Evolutionary conservation across 2,888 invertebrate species (phyloP).

Genomic region (Trissonchulus sp.): DNA sequence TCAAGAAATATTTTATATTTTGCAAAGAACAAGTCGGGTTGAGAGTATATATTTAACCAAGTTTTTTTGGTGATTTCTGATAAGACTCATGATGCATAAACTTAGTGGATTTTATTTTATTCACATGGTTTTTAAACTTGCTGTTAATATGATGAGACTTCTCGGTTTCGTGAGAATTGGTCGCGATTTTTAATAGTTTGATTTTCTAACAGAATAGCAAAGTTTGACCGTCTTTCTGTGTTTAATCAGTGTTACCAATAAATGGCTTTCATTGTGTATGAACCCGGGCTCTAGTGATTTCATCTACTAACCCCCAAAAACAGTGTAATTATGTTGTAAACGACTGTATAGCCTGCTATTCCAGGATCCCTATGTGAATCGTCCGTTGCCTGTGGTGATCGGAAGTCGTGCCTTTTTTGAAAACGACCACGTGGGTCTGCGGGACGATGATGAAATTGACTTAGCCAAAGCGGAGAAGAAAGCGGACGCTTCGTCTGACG

Average conservation of each 20-base stretch:
- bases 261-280: no score
- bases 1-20: no score
- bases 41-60: not conserved
- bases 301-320: not conserved
- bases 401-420: not conserved
- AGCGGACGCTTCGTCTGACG: not conserved
- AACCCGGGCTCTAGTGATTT: no score
- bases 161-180: not conserved
- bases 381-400: constrained; percentile 25
- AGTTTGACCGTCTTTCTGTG: no score
- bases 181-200: not conserved
- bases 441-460: not conserved
- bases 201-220: not conserved
- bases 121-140: not conserved
- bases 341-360: no score
- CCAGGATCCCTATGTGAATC: constrained; percentile 28
- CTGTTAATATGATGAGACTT: not conserved
- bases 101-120: no score
- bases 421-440: not conserved
- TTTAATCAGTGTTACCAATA: no score
- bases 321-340: no score
- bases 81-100: no score
- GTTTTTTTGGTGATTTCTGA: not conserved
- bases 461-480: not conserved
- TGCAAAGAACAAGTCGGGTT: no score